Base-by-base conservation (phyloP, 2,888 invertebrate genomes). In the Yponomeuta evonymella region DNA sequence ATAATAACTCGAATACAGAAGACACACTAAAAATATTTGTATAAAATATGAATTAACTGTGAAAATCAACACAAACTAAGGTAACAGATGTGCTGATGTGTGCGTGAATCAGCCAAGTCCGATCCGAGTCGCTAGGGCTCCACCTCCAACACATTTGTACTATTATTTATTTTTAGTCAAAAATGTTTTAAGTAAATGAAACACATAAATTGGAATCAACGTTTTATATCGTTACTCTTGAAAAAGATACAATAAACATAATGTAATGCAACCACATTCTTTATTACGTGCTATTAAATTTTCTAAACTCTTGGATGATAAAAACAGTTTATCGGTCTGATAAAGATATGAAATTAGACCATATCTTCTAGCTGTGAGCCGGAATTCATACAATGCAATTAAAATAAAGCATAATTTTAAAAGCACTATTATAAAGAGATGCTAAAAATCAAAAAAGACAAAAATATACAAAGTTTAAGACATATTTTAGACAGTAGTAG, bases 171-270 rank as follows among this genome's bases (percentile, higher is more conserved):
- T 23, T 1, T 30, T 29, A 58, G 64, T 2, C 6, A 64, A 4
- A 64, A 23, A n/a, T 8, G 64, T 64, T 29, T 64, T 48, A 36
- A 72, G 36, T 74, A 76, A 82, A 79, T 75, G 75, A 76, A 76
- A 74, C 73, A 74, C 48, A 67, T 48, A 76, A 75, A 43, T 73
- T 83, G 80, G 77, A 84, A 83, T 85, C 83, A 89, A 88, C 85
- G 80, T 84, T 88, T 89, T 87, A 87, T 87, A 87, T 84, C 82
- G 81, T 82, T 83, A 65, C 70, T 70, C 63, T 70, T 36, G 48
- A 65, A 48, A 43, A 62, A 69, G 51, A 69, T 69, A 69, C 62
- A 51, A 68, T 68, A 68, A 68, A 51, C 68, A 68, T 67, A 43
- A 48, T 68, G 48, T 68, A 58, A 15, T 68, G 51, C 5, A 58